Conservation (phyloP, 2,797 vertebrate genomes). For the Novumbra hubbsi region DNA sequence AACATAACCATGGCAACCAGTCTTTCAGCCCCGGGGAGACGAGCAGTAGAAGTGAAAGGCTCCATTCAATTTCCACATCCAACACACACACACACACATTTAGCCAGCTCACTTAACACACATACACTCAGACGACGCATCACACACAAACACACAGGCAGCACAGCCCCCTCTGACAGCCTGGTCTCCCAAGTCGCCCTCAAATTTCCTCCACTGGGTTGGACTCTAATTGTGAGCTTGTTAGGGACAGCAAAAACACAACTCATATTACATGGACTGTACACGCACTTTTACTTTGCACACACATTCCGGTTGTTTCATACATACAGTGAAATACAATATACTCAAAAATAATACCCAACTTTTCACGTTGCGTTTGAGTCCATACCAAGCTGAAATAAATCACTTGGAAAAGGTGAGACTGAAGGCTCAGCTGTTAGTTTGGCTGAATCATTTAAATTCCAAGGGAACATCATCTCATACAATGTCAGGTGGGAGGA, state of each 20-base stretch:
- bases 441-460: too few species aligned
- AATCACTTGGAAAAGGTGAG: too few species aligned
- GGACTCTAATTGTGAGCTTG: neutral
- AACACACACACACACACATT: neutral
- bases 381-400: too few species aligned
- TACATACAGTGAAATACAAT: neutral
- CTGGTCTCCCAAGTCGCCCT: neutral
- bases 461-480: too few species aligned
- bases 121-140: neutral
- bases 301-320: neutral
- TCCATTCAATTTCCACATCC: constrained; percentile 72
- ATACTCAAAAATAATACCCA: too few species aligned
- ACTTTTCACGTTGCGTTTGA: too few species aligned
- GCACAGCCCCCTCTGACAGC: neutral
- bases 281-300: neutral
- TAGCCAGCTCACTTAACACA: constrained; percentile 14
- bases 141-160: neutral
- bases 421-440: too few species aligned
- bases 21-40: constrained; percentile 76
- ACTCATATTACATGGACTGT: neutral
- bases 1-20: constrained; percentile 39
- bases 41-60: constrained; percentile 69
- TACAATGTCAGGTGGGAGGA: too few species aligned
- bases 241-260: neutral
- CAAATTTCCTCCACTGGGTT: neutral